These are phyloP conservation scores for Leptura quadrifasciata DNA, from an alignment of 2,888 invertebrate species.

Conservation along the genomic window DNA sequence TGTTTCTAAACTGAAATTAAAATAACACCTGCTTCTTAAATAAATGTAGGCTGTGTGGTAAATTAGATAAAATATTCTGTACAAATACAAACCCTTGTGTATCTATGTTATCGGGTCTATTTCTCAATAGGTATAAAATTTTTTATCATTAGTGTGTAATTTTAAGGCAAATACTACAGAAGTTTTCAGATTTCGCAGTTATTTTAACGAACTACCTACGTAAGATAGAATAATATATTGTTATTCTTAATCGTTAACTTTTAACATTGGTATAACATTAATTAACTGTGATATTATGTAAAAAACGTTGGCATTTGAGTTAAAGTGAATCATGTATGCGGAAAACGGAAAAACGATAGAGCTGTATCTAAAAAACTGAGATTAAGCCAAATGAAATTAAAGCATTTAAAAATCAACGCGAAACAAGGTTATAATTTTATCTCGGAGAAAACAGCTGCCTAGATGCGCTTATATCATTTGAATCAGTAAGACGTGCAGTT, in stretches of 20 bases:
- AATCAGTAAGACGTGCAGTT: slow-evolving; percentile 8
- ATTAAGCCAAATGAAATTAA: slow-evolving; percentile 14
- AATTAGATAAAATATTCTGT: background rate
- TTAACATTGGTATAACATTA: background rate
- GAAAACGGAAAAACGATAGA: background rate
- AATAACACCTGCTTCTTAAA: background rate
- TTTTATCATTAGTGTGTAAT: background rate
- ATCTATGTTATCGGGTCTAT: background rate
- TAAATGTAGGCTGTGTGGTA: background rate
- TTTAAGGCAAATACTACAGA: background rate
- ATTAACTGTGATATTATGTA: background rate
- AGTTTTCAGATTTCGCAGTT: background rate
- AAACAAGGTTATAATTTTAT: slow-evolving; percentile 31
- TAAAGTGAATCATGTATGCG: background rate
- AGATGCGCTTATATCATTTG: slow-evolving; percentile 12
- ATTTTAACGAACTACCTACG: background rate
- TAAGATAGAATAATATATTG: background rate
- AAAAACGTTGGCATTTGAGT: background rate
- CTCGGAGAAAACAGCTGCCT: slow-evolving; percentile 15
- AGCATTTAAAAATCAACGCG: slow-evolving; percentile 5
- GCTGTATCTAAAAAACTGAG: background rate
- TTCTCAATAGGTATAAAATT: background rate
- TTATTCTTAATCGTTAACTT: background rate
- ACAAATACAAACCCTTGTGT: background rate
- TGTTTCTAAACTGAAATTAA: background rate